These are phyloP conservation scores for Sinocyclocheilus anophthalmus DNA, from an alignment of 2,113 vertebrate genomes.

Conservation along the genomic window DNA sequence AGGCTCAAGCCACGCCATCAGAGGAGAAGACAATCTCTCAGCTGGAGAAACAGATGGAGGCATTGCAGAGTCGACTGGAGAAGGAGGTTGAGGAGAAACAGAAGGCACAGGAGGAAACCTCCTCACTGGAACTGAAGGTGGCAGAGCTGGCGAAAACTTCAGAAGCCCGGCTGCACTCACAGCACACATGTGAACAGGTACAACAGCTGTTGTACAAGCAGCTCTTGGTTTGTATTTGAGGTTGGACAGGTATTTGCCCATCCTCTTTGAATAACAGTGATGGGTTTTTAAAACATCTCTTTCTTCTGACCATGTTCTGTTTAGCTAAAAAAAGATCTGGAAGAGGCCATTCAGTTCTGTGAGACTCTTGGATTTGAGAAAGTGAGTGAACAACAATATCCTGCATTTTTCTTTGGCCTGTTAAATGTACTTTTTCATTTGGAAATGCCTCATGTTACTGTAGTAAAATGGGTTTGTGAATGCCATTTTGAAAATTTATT, in stretches of 20 bases:
- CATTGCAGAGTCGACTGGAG: slow-evolving; percentile 60
- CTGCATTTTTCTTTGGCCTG: too few species aligned
- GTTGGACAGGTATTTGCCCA: too few species aligned
- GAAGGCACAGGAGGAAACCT: slow-evolving; percentile 44
- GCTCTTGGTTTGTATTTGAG: background rate
- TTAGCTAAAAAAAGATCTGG: slow-evolving; percentile 72
- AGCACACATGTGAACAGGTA: slow-evolving; percentile 61
- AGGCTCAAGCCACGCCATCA: slow-evolving; percentile 23
- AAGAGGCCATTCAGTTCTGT: slow-evolving; percentile 82
- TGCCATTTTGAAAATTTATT: background rate
- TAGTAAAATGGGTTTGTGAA: too few species aligned
- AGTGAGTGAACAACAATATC: slow-evolving; percentile 61
- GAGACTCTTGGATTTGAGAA: slow-evolving; percentile 80
- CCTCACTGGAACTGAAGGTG: slow-evolving; percentile 49
- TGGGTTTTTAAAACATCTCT: too few species aligned
- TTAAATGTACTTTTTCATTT: background rate
- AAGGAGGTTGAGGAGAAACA: slow-evolving; percentile 55
- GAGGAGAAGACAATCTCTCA: slow-evolving; percentile 50
- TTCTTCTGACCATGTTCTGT: background rate
- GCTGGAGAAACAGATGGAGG: slow-evolving; percentile 61
- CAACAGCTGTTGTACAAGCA: background rate
- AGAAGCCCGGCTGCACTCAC: background rate
- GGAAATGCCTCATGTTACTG: background rate
- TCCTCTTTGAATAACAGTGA: too few species aligned
- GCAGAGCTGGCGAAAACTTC: slow-evolving; percentile 51